phyloP scores from a whole-genome alignment of 2,113 vertebrate species.

The Pseudorhombus dupliciocellatus region DNA sequence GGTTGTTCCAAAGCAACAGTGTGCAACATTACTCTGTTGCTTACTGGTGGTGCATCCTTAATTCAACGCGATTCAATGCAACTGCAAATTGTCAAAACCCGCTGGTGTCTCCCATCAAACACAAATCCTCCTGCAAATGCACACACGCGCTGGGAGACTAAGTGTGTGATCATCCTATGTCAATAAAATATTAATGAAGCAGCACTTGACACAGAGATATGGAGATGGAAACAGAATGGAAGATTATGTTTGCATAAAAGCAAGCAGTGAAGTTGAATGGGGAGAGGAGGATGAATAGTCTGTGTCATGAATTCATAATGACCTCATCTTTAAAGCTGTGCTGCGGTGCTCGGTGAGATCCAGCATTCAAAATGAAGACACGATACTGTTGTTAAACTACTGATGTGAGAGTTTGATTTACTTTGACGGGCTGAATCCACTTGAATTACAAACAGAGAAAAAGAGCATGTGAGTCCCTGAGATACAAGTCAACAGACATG shows the following conservation, averaged over 20 bases:
- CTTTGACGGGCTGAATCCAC: background rate
- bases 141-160: background rate
- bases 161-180: slow-evolving; percentile 53
- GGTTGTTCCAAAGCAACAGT: no score
- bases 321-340: slow-evolving; percentile 10
- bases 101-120: slow-evolving; percentile 11
- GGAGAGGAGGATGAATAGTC: slow-evolving; percentile 24
- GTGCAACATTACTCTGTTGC: slow-evolving; percentile 14
- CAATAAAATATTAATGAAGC: slow-evolving; percentile 63
- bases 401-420: background rate
- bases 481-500: no score
- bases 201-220: slow-evolving; percentile 52
- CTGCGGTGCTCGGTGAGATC: slow-evolving; percentile 6
- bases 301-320: slow-evolving; percentile 40
- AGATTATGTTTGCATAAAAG: slow-evolving; percentile 58
- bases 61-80: slow-evolving; percentile 10
- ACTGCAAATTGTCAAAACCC: slow-evolving; percentile 23
- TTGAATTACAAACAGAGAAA: background rate
- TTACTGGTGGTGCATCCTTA: slow-evolving; percentile 32
- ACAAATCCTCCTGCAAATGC: background rate
- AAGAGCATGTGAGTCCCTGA: background rate
- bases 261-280: slow-evolving; percentile 37
- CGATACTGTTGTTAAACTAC: background rate
- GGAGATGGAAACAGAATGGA: slow-evolving; percentile 39
- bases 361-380: slow-evolving; percentile 1